phyloP scores from a whole-genome alignment of 2,797 vertebrate species.

The Coluber constrictor region DNA sequence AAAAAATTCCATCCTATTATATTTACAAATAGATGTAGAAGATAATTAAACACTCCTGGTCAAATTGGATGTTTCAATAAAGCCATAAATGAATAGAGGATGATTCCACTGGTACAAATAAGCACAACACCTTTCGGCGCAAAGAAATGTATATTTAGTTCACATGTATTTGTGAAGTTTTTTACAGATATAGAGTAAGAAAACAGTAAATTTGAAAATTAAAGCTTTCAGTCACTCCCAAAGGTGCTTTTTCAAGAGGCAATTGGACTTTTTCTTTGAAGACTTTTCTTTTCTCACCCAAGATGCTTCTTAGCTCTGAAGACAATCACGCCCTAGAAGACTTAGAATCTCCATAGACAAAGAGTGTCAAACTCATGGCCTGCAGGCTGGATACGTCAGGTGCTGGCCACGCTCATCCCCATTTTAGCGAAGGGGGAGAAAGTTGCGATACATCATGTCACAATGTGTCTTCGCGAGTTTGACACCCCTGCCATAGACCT shows the following conservation, averaged over 20 bases:
- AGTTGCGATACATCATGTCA: no score
- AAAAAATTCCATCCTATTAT: not conserved
- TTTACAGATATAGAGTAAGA: not conserved
- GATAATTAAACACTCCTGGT: not conserved
- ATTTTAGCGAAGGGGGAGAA: no score
- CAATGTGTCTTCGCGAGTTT: accelerated
- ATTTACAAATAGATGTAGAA: not conserved
- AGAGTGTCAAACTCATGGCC: no score
- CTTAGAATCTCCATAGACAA: not conserved
- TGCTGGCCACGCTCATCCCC: no score
- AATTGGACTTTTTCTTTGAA: not conserved
- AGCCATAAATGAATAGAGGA: not conserved
- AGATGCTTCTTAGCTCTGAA: not conserved
- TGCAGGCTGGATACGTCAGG: no score
- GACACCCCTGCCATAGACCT: not conserved
- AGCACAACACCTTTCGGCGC: not conserved
- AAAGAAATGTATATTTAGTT: not conserved
- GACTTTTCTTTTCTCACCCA: not conserved
- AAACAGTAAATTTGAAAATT: not conserved
- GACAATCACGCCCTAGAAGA: not conserved
- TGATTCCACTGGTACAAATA: not conserved
- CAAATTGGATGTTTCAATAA: not conserved
- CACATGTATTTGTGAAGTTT: not conserved
- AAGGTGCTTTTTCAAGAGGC: not conserved
- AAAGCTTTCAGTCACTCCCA: not conserved